Base-by-base conservation (phyloP, 2,888 invertebrate species). In the Stenurella melanura region DNA sequence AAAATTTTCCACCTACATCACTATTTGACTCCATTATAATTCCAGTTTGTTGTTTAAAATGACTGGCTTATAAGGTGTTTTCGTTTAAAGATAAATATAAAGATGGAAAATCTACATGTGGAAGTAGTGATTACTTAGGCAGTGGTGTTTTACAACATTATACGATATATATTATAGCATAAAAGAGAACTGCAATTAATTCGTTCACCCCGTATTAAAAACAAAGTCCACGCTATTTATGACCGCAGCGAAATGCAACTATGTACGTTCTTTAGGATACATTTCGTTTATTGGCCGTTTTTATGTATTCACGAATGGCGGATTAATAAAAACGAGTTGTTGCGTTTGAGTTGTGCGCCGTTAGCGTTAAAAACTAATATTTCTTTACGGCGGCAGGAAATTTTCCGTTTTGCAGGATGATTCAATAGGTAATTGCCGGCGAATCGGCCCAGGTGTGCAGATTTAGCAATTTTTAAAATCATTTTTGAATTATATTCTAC, bases 261-360 rank as follows among this genome's bases (percentile, higher is more conserved):
- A 72, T 72, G 74, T 78, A 77, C 76, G 76, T 67, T 75, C 74
- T 80, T 78, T 57, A 60, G 58, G 63, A 69, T 63, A 30, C 69
- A 61, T 60, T 79, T 73, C 74, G 72, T 79, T 80, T 79, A 80
- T 78, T 77, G 74, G 74, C 81, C 76, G 69, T 78, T 81, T 81
- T 81, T 81, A 79, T 78, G 75, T 75, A 81, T 79, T 73, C 81
- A 79, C 76, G 76, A 79, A 79, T 77, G 80, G 58, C 76, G 79
- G 81, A 83, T 83, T 83, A 82, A 82, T 81, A 81, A 82, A 82
- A 81, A 68, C 78, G 79, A 81, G 78, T 81, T 83, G 82, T 81
- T 81, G 75, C 77, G 75, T 76, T 78, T 76, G 76, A 56, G 19
- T 54, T 38, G 68, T 26, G 38, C 34, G 60, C 56, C 50, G 58